Base-by-base conservation (phyloP, 2,113 vertebrate genomes). In the Hydrolagus affinis region DNA sequence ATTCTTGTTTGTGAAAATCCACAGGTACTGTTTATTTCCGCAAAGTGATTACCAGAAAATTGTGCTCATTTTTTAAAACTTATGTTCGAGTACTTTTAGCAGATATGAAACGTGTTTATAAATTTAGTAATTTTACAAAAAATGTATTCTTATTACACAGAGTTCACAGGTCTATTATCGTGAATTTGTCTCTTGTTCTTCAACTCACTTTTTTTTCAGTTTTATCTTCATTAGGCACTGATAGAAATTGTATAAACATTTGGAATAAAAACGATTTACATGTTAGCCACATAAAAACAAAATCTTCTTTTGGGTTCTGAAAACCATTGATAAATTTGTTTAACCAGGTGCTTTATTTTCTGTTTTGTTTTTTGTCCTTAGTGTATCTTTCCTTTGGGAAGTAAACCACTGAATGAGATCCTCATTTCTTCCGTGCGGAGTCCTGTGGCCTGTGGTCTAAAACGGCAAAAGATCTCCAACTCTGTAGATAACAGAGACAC, bases 331-430 rank as follows among this genome's bases (percentile, higher is more conserved):
- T 44, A 56, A 78, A 14, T 0, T 78, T 78, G 57, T 64, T 80
- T 80, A 66, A 66, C 8, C 11, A 32, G n/a, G 86, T 83, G 70
- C 89, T 86, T 83, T 87, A 30, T 86, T 69, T 86, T 87, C 87
- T 59, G 85, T 88, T 73, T 83, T 23, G 87, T 44, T 44, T 44
- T 44, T 6, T 44, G 44, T 44, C 44, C 87, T 11, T 87, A 98
- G 98, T 99, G 97, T 89, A 96, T 98, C 87, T 99, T 96, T 89
- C 98, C 98, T 17, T 90, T 99, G 89, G 96, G 97, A 87, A 95
- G 90, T 89, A 92, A 89, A 69, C 91, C 96, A 8, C 87, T 96
- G 90, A 95, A 91, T 89, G 94, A 94, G 87, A 88, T 97, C 87
- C 89, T 96, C 89, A 86, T 90, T 90, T 91, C 92, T 64, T n/a